Base-by-base conservation (phyloP, 1,140 invertebrate species). In the Telenomus remus region DNA sequence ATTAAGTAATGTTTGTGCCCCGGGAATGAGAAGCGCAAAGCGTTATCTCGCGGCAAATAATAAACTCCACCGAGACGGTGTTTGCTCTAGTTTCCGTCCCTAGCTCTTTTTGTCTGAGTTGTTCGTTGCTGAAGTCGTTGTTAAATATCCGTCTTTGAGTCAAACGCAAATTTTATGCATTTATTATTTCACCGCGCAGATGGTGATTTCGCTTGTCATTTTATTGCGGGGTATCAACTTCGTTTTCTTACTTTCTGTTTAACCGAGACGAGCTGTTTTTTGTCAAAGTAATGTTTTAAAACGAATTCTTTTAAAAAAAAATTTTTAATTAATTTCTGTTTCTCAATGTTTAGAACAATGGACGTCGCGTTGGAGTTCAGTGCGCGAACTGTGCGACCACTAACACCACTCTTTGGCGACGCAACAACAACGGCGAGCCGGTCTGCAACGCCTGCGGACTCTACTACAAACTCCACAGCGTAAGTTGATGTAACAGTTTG, bases 391-490 rank as follows among this genome's bases (percentile, higher is more conserved):
- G 96, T 84, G 90, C 90, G 65, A 96, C 95, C 4, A 91, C 90
- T 48, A 95, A 92, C 69, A 97, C 95, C 0, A 96, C 95, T 2
- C 89, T 97, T 27, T 97, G 95, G 95, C 87, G 96, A 44, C 89
- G 95, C 78, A 96, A 96, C 87, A 95, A 95, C 83, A 92, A 93
- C 80, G 96, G 96, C 10, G 95, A 96, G 83, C 95, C 95, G 4
- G 96, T 97, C 1, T 97, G 96, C 87, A 97, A 97, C 86, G 95
- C 95, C 7, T 97, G 95, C 82, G 95, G 96, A 12, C 91, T 97
- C 8, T 97, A 97, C 88, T 96, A 89, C 87, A 97, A 97, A 89
- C 88, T 97, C 44, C 96, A 97, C 85, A 92, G 91, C 71, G 95
- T 97, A 88, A 94, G 93, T 72, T 59, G 13, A 27, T 35, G 35